phyloP scores from a whole-genome alignment of 1,140 invertebrate genomes.

The Teleopsis dalmanni region DNA sequence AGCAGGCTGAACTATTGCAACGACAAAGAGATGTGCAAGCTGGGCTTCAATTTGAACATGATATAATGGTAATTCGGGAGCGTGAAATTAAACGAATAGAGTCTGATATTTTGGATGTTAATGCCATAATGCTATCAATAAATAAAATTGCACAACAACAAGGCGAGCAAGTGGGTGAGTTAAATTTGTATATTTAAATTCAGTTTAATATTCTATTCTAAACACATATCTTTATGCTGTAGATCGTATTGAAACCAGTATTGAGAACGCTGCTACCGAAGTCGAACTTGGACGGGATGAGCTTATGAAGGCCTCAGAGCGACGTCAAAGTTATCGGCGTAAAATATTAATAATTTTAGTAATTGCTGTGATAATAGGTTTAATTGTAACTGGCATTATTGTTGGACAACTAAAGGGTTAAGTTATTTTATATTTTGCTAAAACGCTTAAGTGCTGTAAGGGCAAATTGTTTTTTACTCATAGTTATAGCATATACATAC shows the following conservation, averaged over 20 bases:
- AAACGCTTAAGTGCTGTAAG: too few species aligned
- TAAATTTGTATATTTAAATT: constrained; percentile 5
- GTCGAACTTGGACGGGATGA: constrained; percentile 72
- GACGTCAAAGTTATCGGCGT: constrained; percentile 64
- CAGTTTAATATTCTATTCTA: constrained; percentile 11
- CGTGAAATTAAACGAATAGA: constrained; percentile 68
- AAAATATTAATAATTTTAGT: constrained; percentile 61
- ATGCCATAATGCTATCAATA: constrained; percentile 87
- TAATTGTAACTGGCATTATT: constrained; percentile 59
- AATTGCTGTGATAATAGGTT: constrained; percentile 56
- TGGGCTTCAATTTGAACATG: constrained; percentile 67
- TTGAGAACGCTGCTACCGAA: constrained; percentile 67
- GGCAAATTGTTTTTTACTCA: too few species aligned
- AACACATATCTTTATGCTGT: constrained; percentile 30
- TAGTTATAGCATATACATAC: too few species aligned
- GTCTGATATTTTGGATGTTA: constrained; percentile 80
- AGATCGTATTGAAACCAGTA: constrained; percentile 85
- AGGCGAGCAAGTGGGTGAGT: constrained; percentile 72
- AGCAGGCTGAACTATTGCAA: constrained; percentile 49
- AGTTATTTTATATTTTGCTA: too few species aligned
- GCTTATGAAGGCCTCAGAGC: constrained; percentile 67
- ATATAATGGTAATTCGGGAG: constrained; percentile 65
- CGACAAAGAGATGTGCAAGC: constrained; percentile 50
- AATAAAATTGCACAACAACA: constrained; percentile 73
- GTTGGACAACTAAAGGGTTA: constrained; percentile 49